phyloP scores from a whole-genome alignment of 1,140 invertebrate genomes.

The Drosophila sturtevanti region DNA sequence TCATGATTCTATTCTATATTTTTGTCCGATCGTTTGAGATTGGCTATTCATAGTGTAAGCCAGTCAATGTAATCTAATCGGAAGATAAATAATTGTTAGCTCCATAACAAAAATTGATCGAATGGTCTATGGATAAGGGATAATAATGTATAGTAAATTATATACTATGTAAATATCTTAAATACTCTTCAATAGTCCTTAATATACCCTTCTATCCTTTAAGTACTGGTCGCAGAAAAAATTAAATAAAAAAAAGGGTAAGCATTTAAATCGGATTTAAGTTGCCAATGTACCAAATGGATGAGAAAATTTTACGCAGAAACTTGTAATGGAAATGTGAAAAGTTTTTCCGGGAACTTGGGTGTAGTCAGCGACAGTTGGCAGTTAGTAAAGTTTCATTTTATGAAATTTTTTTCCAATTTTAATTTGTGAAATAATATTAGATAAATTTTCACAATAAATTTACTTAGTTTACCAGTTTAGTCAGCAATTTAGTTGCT shows the following conservation, averaged over 20 bases:
- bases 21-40: no score
- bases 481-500: slow-evolving; percentile 63
- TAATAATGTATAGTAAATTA: no score
- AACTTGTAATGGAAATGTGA: slow-evolving; percentile 74
- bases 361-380: slow-evolving; percentile 63
- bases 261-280: slow-evolving; percentile 24
- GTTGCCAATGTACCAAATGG: slow-evolving; percentile 13
- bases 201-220: no score
- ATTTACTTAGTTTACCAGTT: slow-evolving; percentile 22
- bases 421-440: slow-evolving; percentile 63
- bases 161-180: no score
- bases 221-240: background rate
- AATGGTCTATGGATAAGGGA: no score
- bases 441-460: slow-evolving; percentile 38
- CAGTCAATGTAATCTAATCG: no score
- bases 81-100: no score
- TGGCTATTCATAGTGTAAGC: no score
- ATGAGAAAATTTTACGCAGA: slow-evolving; percentile 8
- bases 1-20: no score
- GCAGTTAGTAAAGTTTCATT: slow-evolving; percentile 65
- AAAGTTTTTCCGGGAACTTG: slow-evolving; percentile 56
- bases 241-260: slow-evolving; percentile 46
- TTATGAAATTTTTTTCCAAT: slow-evolving; percentile 47
- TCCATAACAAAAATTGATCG: no score
- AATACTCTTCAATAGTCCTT: no score